These are phyloP conservation scores for Ypsolopha sequella DNA, from an alignment of 2,888 invertebrate species.

Conservation along the genomic window DNA sequence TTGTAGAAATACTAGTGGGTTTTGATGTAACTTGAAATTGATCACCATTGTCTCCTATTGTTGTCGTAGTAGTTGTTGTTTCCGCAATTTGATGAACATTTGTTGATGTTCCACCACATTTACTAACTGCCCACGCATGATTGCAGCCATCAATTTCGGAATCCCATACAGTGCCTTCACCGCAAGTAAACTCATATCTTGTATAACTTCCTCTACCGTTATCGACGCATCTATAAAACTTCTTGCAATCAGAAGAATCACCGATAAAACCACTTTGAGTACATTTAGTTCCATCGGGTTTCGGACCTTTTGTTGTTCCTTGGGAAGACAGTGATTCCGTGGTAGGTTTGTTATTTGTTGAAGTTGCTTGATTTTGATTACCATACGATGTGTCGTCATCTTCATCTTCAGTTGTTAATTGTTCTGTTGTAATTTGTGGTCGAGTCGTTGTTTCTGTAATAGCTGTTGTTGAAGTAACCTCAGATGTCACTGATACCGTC, in stretches of 20 bases:
- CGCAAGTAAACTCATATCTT: constrained; percentile 65
- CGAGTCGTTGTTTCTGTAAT: constrained; percentile 9
- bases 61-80: constrained; percentile 6
- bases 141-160: constrained; percentile 67
- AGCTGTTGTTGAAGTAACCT: constrained; percentile 8
- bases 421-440: constrained; percentile 11
- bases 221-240: constrained; percentile 69
- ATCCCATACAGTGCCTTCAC: constrained; percentile 71
- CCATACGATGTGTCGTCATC: constrained; percentile 13
- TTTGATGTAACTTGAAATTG: constrained; percentile 1
- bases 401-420: neutral
- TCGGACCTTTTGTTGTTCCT: neutral
- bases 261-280: constrained; percentile 72
- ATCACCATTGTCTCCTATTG: neutral
- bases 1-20: constrained; percentile 11
- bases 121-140: constrained; percentile 44
- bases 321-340: neutral
- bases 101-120: constrained; percentile 15
- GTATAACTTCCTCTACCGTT: constrained; percentile 45
- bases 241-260: constrained; percentile 62
- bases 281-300: constrained; percentile 26
- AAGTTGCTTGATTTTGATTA: constrained; percentile 10
- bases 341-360: neutral
- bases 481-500: constrained; percentile 4
- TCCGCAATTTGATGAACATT: constrained; percentile 13